Evolutionary conservation across 1,140 invertebrate genomes (phyloP), one percentile per base, ranked within the genome.

Genomic region (Drusus annulatus): DNA sequence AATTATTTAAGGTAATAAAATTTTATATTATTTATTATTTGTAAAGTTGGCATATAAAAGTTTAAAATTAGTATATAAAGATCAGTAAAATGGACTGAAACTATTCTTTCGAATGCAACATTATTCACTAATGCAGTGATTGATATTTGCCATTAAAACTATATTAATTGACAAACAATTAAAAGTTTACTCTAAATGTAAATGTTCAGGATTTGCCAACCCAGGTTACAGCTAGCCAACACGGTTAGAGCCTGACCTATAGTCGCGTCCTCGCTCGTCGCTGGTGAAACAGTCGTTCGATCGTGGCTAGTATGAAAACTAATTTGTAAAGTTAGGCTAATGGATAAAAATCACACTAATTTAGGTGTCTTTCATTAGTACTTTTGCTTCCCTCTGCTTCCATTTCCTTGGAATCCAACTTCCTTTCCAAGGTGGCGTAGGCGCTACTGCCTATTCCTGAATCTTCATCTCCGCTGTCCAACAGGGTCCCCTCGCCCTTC

Each of bases 401-500:
- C 28, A 62, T 16, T 15, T 78, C 63, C 15, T 69, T 78, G 7
- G 25, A 54, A 21, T 83, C 81, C 7, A 83, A 85, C 84, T 90
- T 89, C 21, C 91, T 85, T 80, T 92, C 91, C 16, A 92, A 85
- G 0, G 91, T 91, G 1, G 88, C 87, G 75, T 90, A 89, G 21
- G 89, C 87, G 84, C 91, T 91, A 76, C 91, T 91, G 84, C 91
- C 91, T 25, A 92, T 91, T 2, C 91, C 91, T 31, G 91, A 92
- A 82, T 91, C 91, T 79, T 92, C 91, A 81, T 92, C 91, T 0
- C 90, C 91, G 81, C 90, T 91, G 84, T 92, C 91, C 15, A 92
- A 83, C 23, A 91, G 86, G 52, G 90, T 91, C 2, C 91, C 91
- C 84, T 92, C 91, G 0, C 91, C 91, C 78, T 89, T 89, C 19